Evolutionary conservation across 2,113 vertebrate genomes (phyloP).

Genomic region (Gorsachius goisagi): DNA sequence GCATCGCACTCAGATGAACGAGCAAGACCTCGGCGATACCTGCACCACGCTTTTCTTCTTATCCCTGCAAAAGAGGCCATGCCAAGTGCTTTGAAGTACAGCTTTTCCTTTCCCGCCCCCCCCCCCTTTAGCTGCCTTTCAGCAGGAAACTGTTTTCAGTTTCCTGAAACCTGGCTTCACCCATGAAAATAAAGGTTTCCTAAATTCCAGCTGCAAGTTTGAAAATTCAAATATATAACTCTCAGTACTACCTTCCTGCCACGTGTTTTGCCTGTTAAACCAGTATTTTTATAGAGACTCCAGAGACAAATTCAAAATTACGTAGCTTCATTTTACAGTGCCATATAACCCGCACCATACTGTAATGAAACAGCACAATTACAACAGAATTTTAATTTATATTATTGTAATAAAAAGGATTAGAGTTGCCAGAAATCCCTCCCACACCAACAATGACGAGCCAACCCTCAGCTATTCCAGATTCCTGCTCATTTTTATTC

Average conservation of each 20-base stretch:
- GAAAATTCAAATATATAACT: neutral
- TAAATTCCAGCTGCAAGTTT: neutral
- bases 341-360: neutral
- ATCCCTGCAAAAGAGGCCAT: neutral
- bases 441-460: fast-evolving
- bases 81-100: neutral
- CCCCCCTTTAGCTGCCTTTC: neutral
- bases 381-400: neutral
- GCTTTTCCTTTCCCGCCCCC: neutral
- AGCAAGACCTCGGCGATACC: fast-evolving
- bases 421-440: neutral
- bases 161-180: neutral
- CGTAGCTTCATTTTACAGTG: fast-evolving
- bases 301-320: neutral
- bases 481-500: neutral
- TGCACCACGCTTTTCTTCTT: neutral
- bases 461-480: neutral
- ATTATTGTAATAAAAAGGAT: neutral
- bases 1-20: fast-evolving
- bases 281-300: neutral
- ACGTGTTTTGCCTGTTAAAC: neutral
- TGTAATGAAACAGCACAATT: neutral
- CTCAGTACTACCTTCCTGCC: neutral
- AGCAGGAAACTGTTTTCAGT: neutral
- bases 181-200: neutral